phyloP scores from a whole-genome alignment of 2,113 vertebrate species.

The Platysteira castanea region DNA sequence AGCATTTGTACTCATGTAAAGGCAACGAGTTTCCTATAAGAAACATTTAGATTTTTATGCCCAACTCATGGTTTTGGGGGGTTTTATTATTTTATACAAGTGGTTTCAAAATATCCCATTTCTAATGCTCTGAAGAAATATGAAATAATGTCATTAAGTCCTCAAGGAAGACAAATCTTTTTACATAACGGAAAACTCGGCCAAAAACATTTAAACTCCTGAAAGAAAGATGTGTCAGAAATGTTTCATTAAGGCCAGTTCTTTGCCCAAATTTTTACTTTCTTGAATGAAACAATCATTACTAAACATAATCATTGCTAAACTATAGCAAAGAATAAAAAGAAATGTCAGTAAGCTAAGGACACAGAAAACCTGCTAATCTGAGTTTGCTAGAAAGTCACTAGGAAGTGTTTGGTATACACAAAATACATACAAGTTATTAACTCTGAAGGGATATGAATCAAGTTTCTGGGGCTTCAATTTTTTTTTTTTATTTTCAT shows the following conservation, averaged over 20 bases:
- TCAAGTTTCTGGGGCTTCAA: not conserved
- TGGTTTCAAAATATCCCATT: not conserved
- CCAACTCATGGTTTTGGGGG: accelerated
- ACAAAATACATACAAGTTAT: not conserved
- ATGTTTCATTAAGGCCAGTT: not conserved
- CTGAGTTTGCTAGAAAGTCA: not conserved
- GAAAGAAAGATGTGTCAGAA: not conserved
- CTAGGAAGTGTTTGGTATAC: not conserved
- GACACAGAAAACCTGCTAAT: not conserved
- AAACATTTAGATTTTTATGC: not conserved
- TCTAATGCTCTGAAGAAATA: not conserved
- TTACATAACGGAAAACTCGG: not conserved
- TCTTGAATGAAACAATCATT: not conserved
- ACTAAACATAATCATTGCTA: not conserved
- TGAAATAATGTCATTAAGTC: not conserved
- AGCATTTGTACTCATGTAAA: not conserved
- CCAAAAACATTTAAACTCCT: not conserved
- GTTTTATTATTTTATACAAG: not conserved
- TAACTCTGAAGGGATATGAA: not conserved
- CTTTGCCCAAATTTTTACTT: not conserved
- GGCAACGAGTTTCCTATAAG: not conserved
- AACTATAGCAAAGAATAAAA: not conserved
- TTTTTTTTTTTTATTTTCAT: not conserved
- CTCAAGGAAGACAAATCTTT: not conserved
- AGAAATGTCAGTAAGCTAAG: not conserved